Base-by-base conservation (phyloP, 1,140 invertebrate genomes). In the Calosoma granatense region DNA sequence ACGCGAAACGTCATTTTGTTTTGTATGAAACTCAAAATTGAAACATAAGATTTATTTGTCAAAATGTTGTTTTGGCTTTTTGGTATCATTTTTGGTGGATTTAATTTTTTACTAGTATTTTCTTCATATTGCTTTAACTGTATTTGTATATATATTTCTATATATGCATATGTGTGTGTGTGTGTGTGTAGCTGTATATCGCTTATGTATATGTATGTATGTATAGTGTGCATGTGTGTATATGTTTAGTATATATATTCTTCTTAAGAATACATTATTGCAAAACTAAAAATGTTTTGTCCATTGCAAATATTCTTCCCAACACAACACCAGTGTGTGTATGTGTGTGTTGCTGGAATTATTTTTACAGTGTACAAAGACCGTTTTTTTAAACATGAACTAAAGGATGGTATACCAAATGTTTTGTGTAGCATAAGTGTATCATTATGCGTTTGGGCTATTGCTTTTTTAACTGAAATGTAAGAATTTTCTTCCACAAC, bases 391-490 rank as follows among this genome's bases (percentile, higher is more conserved):
- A 47, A 47, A 12, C 4, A 11, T 11, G 26, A 47, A 47, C 41
- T 47, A 4, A 47, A 47, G 41, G 9, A 47, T 47, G 41, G 41
- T 30, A 47, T 47, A 47, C 41, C 41, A 47, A 47, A 47, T 47
- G 9, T 67, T 67, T 71, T 71, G 68, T 68, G 61, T 70, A 67
- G 67, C 62, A 65, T 62, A 63, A 61, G 57, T 51, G 51, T 30
- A 23, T 53, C 60, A 41, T 60, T 62, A 65, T 66, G 63, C 69
- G 69, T 71, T 71, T 67, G 61, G 69, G 67, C 69, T 71, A 71
- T 70, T 70, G 68, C 63, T 47, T 15, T 59, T 59, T 55, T 14
- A 59, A 53, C n/a, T 9, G 20, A 55, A 59, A 26, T n/a, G 17
- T 22, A 58, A 58, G 9, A 12, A 47, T 12, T 47, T 9, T 36